Evolutionary conservation across 1,140 invertebrate species (phyloP).

Genomic region (Zaprionus tsacasi): DNA sequence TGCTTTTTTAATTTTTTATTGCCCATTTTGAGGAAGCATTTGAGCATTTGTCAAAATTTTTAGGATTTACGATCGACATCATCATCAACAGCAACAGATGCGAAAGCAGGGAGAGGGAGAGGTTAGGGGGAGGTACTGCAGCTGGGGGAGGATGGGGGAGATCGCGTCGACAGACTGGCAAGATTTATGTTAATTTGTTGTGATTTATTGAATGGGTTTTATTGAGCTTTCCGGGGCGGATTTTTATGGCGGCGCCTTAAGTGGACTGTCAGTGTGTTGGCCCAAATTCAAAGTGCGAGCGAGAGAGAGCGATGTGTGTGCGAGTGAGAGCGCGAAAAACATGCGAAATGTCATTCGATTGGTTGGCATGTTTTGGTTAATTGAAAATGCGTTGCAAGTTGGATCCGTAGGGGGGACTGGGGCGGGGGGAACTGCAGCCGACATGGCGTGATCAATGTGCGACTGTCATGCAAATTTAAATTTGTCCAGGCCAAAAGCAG

Average conservation of each 20-base stretch:
- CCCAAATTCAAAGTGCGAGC: slow-evolving; percentile 24
- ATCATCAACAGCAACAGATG: slow-evolving; percentile 71
- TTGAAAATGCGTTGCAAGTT: slow-evolving; percentile 56
- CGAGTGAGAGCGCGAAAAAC: background rate
- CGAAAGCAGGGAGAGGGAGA: slow-evolving; percentile 7
- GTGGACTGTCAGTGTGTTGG: slow-evolving; percentile 52
- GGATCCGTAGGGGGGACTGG: slow-evolving; percentile 60
- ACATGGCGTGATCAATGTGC: slow-evolving; percentile 72
- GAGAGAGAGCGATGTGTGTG: background rate
- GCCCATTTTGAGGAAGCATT: slow-evolving; percentile 73
- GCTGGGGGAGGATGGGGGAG: slow-evolving; percentile 1
- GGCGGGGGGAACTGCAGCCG: background rate
- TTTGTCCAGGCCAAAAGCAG: slow-evolving; percentile 63
- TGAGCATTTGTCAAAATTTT: slow-evolving; percentile 78
- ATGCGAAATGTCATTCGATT: slow-evolving; percentile 41
- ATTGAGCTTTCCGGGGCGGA: slow-evolving; percentile 56
- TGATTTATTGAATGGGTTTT: slow-evolving; percentile 82
- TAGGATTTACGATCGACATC: slow-evolving; percentile 80
- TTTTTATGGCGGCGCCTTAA: slow-evolving; percentile 43
- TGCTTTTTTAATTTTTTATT: slow-evolving; percentile 78
- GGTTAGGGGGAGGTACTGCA: slow-evolving; percentile 11
- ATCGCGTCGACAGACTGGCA: slow-evolving; percentile 64
- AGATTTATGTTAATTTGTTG: slow-evolving; percentile 82
- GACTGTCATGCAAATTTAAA: slow-evolving; percentile 83
- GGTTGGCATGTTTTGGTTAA: slow-evolving; percentile 53